Evolutionary conservation across 2,797 vertebrate species (phyloP).

Genomic region (Centroberyx gerrardi): DNA sequence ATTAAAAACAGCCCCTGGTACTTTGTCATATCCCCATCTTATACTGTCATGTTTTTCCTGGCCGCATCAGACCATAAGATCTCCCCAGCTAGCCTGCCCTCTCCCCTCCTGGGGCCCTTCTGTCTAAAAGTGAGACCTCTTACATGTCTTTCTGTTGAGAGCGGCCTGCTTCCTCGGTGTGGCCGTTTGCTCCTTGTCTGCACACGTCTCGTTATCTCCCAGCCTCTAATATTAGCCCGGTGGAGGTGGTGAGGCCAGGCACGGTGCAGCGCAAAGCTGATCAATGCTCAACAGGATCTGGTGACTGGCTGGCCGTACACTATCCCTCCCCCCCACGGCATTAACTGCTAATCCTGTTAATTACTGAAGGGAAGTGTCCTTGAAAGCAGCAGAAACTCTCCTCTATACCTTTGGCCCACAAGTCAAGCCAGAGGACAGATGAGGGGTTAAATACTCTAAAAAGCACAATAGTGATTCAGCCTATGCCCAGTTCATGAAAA

Average conservation of each 20-base stretch:
- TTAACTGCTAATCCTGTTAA: conserved; percentile 77
- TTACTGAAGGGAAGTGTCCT: conserved; percentile 72
- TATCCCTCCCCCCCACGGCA: conserved; percentile 51
- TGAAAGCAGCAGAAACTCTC: conserved; percentile 48
- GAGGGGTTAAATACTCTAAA: background rate
- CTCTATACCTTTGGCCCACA: conserved; percentile 45
- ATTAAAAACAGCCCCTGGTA: conserved; percentile 23
- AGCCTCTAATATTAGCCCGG: conserved; percentile 39
- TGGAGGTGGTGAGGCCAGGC: conserved; percentile 44
- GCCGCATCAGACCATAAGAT: background rate
- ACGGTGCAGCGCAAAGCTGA: conserved; percentile 62
- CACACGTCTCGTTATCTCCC: conserved; percentile 29
- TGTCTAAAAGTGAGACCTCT: background rate
- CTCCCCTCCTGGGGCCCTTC: background rate
- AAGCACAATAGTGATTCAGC: no score
- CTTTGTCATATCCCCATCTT: background rate
- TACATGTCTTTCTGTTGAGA: background rate
- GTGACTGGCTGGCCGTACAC: conserved; percentile 62
- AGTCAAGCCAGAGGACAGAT: conserved; percentile 14
- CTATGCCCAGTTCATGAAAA: no score
- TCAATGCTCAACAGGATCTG: conserved; percentile 63
- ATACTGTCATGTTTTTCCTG: background rate
- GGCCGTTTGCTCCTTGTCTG: conserved; percentile 33
- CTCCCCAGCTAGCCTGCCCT: background rate
- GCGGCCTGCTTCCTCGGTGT: background rate